Evolutionary conservation across 1,140 invertebrate species (phyloP).

Genomic region (Gerris buenoi): DNA sequence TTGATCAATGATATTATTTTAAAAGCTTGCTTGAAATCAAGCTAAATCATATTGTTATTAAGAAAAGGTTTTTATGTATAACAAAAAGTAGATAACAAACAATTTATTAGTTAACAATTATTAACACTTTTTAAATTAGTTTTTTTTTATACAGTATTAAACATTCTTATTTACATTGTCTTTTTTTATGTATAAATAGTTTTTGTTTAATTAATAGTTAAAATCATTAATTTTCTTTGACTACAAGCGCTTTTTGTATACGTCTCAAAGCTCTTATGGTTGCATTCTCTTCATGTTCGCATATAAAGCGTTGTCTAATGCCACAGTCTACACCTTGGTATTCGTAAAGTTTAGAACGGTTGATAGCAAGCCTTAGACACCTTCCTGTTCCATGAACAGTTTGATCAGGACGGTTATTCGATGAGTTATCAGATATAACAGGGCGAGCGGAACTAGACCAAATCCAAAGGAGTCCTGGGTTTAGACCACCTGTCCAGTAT

Average conservation of each 20-base stretch:
- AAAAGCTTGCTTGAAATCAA: too few relatives aligned
- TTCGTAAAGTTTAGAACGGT: slow-evolving; percentile 42
- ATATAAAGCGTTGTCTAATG: slow-evolving; percentile 45
- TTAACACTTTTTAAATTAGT: too few relatives aligned
- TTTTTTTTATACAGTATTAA: too few relatives aligned
- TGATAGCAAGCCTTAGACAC: slow-evolving; percentile 45
- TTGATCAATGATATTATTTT: too few relatives aligned
- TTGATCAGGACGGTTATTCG: slow-evolving; percentile 27
- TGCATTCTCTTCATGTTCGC: slow-evolving; percentile 49
- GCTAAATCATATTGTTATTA: too few relatives aligned
- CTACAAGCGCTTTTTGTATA: slow-evolving; percentile 22
- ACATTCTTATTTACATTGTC: too few relatives aligned
- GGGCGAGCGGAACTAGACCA: slow-evolving; percentile 64
- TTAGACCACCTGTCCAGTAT: slow-evolving; percentile 66
- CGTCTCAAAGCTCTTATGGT: slow-evolving; percentile 50
- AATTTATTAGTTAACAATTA: too few relatives aligned
- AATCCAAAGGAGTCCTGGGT: slow-evolving; percentile 69
- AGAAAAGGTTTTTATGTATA: too few relatives aligned
- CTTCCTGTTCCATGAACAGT: slow-evolving; percentile 36
- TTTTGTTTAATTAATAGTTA: too few relatives aligned
- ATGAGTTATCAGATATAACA: slow-evolving; percentile 36
- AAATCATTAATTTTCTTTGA: slow-evolving; percentile 2
- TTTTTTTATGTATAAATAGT: too few relatives aligned
- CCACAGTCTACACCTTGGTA: slow-evolving; percentile 58
- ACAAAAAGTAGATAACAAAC: too few relatives aligned